Conservation (phyloP, 2,888 invertebrate genomes). For the Griposia aprilina region DNA sequence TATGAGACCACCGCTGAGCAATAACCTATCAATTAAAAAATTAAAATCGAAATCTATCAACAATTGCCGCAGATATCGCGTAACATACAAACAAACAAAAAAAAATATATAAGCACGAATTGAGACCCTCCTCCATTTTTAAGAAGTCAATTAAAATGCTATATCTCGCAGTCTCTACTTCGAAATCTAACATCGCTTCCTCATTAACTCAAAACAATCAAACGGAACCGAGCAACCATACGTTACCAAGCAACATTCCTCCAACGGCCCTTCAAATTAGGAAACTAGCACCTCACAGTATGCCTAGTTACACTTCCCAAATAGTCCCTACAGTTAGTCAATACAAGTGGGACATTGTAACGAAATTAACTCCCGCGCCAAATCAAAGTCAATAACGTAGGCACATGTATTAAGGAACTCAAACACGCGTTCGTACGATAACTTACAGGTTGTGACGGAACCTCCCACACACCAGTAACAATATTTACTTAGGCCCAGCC, state of each 20-base stretch:
- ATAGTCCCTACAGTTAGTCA: constrained; percentile 50
- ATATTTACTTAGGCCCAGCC: constrained; percentile 82
- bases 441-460: constrained; percentile 73
- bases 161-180: not conserved
- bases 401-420: constrained; percentile 70
- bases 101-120: too few species aligned
- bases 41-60: too few species aligned
- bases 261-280: constrained; percentile 39
- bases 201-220: constrained; percentile 3
- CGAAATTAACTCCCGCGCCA: constrained; percentile 63
- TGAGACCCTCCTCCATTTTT: too few species aligned
- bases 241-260: constrained; percentile 33
- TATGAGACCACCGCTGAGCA: too few species aligned
- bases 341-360: constrained; percentile 65
- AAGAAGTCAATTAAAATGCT: not conserved
- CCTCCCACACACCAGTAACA: constrained; percentile 71
- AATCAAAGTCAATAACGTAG: constrained; percentile 68
- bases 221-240: constrained; percentile 20
- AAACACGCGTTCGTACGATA: constrained; percentile 76
- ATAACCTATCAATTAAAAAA: too few species aligned
- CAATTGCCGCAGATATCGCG: too few species aligned
- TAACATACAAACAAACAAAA: too few species aligned
- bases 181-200: not conserved
- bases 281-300: constrained; percentile 44
- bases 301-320: constrained; percentile 52